A percentile compares a stretch with the other conserved stretches of the same genome.
Conservation (phyloP, 2,113 vertebrate genomes). For the Natator depressus region DNA sequence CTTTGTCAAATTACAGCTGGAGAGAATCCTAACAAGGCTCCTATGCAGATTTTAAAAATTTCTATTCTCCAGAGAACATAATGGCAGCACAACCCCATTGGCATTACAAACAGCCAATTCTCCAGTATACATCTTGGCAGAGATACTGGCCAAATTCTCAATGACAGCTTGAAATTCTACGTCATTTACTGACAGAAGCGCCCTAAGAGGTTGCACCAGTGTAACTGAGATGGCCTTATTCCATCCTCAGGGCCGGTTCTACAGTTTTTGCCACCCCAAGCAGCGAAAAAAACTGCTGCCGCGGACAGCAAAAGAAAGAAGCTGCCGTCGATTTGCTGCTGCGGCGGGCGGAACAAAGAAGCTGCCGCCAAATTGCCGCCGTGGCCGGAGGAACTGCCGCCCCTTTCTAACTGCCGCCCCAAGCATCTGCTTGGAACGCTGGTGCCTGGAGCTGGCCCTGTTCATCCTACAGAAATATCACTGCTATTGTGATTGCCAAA, state of each 20-base stretch:
- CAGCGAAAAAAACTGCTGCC: too few species aligned
- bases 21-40: constrained; percentile 73
- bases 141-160: constrained; percentile 2
- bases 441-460: too few species aligned
- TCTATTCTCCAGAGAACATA: constrained; percentile 65
- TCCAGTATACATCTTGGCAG: background rate
- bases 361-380: too few species aligned
- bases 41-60: constrained; percentile 68
- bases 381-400: too few species aligned
- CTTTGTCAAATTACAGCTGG: constrained; percentile 76
- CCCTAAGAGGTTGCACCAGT: background rate
- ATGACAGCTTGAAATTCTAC: accelerated
- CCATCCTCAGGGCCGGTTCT: too few species aligned
- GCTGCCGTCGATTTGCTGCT: too few species aligned
- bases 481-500: background rate
- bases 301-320: too few species aligned
- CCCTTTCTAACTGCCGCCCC: too few species aligned
- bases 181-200: background rate
- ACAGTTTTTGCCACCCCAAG: too few species aligned
- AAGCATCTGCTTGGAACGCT: too few species aligned
- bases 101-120: background rate
- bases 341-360: too few species aligned
- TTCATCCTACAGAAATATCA: background rate
- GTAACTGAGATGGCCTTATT: background rate
- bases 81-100: constrained; percentile 54